These are phyloP conservation scores for Hydrolagus colliei DNA, from an alignment of 2,797 vertebrate genomes.

Conservation along the genomic window DNA sequence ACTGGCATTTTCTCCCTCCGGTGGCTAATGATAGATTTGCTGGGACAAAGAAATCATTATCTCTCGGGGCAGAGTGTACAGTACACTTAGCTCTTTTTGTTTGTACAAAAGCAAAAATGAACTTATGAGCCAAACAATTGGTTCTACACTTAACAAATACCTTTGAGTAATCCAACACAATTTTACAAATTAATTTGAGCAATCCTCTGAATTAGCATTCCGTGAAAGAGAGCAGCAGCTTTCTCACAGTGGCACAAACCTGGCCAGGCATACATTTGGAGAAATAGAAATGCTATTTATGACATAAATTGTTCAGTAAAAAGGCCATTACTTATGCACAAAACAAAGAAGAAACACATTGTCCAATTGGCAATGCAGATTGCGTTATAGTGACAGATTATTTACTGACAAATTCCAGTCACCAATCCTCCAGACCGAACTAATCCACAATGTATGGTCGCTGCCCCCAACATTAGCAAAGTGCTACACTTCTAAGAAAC, in stretches of 20 bases:
- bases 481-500: neutral
- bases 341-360: neutral
- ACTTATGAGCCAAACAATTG: slow-evolving; percentile 40
- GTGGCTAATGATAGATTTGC: slow-evolving; percentile 80
- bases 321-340: neutral
- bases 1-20: slow-evolving; percentile 78
- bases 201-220: neutral
- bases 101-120: slow-evolving; percentile 61
- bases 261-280: neutral
- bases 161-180: neutral
- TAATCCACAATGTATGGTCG: neutral
- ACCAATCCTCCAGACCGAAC: neutral
- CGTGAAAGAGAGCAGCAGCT: neutral
- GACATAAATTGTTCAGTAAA: neutral
- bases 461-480: neutral
- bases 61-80: slow-evolving; percentile 69
- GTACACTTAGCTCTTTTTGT: slow-evolving; percentile 59
- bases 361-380: too few species aligned
- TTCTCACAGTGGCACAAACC: neutral
- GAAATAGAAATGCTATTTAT: neutral
- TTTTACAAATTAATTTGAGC: neutral
- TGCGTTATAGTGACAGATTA: neutral
- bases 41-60: slow-evolving; percentile 81
- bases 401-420: too few species aligned
- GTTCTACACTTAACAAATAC: neutral